Evolutionary conservation across 2,888 invertebrate genomes (phyloP), one percentile per base, ranked within the genome.

Genomic region (Branchellion lobata): DNA sequence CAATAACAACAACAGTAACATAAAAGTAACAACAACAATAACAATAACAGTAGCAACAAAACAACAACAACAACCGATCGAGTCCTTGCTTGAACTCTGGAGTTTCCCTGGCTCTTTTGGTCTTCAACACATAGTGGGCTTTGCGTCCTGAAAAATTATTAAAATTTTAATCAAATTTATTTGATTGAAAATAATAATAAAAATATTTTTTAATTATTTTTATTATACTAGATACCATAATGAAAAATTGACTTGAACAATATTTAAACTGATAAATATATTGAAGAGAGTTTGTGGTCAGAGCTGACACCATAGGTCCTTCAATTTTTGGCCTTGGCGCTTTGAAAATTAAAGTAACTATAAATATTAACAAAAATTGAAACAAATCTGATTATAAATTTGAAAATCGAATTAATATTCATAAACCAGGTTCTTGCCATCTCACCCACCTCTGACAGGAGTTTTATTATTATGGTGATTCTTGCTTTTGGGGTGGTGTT

Each of bases 31-130:
- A 40, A 40, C 40, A 40, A 40, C 40, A 40, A 40, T 14, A 40
- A 40, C 5, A 40, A 40, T 5, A 40, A 40, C 40, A 40, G 40
- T 14, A 40, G 14, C 40, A 40, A 40, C 40, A 40, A 8, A 40
- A 2, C 53, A 21, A n/a, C 57, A 1, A 31, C 34, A 76, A 18
- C 21, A 27, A 57, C 34, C 72, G 69, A 61, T 5, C 71, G 33
- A 78, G 61, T 31, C 79, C 79, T 33, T 75, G 74, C 31, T 68
- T 79, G 33, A 31, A 34, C 3, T 40, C 75, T 14, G 79, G 79
- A 31, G 79, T 79, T 51, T 79, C 79, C 2, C 34, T 61, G 27
- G 61, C 79, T 29, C 40, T 34, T 68, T 36, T 79, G 14, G 79
- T 79, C 65, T 77, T 77, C 77, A 77, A 33, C 5, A 77, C 77